Base-by-base conservation (phyloP, 1,140 invertebrate genomes). In the Leptinotarsa texana region DNA sequence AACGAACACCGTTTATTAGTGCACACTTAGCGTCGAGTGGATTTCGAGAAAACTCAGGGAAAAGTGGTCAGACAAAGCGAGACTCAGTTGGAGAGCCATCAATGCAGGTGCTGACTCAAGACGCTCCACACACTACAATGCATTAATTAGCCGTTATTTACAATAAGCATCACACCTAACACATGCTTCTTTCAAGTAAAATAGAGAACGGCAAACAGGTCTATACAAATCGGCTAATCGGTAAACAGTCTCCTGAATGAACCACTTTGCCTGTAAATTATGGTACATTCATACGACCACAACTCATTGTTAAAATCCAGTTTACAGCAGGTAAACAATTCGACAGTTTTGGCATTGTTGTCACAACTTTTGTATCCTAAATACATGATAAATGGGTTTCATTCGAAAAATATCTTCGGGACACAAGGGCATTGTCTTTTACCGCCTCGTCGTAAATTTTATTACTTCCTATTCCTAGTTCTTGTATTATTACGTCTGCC, bases 361-460 rank as follows among this genome's bases (percentile, higher is more conserved):
- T 73, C 71, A 73, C 71, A 65, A 73, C 71, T 73, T 65, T 73
- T 73, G 62, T 73, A 15, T 47, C 61, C 63, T 73, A 73, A 73
- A 73, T 73, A 73, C 63, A 73, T 73, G 71, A 73, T 73, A 73
- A 73, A 73, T 73, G 71, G 71, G 22, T 73, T 73, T 73, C 63
- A 65, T 73, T 73, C 21, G 51, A 72, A 72, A 73, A 47, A 51
- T 48, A 70, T 18, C 18, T 70, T 70, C 15, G 63, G 21, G 51
- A 17, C 4, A 15, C 15, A 57, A 15, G 4, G 15, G 15, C 51
- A 57, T 65, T 65, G 63, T 24, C 27, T 22, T 65, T 15, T 33
- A 4, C 21, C 63, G 63, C 21, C 22, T 65, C 21, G 63, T 21
- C 27, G 27, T 21, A n/a, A 65, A 48, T 18, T 69, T 69, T 69